Evolutionary conservation across 2,797 vertebrate genomes (phyloP), one percentile per base, ranked within the genome.

Genomic region (Rallus crepitans): DNA sequence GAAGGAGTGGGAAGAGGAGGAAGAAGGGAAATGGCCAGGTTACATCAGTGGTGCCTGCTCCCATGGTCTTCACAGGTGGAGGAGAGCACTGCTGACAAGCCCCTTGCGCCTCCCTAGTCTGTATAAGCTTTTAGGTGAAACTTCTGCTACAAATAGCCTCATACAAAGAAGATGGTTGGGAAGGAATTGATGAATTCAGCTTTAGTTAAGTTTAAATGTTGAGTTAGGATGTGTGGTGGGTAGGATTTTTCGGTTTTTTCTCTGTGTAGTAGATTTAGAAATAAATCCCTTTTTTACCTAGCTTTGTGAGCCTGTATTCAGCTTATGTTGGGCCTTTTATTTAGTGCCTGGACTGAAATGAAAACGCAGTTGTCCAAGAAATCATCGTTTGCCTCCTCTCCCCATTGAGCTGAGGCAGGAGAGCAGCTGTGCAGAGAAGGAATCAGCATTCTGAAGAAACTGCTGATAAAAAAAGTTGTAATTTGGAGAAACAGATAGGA

Each of bases 401-500:
- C 15, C 21, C 9, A 19, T n/a, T 82, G 35, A 53, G 45, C n/a
- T 78, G 86, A 81, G 84, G 72, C 52, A 76, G 85, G 55, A 72
- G 81, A 81, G 77, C 27, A 77, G 27, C 87, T 95, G 80, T 91
- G 76, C 73, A 39, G 77, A 76, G 75, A 53, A 75, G 48, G 64
- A 95, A 76, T 27, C 8, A 2, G 66, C 55, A 75, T 94, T 93
- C 78, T 56, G 55, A 65, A 92, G 63, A 93, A 95, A 72, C 27
- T 80, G n/a, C 20, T 48, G 91, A 87, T 27, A 37, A 52, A 78
- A 92, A 90, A 92, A 75, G 21, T 45, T 92, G n/a, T 37, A 33
- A 25, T 89, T 95, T 92, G 72, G 45, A 85, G 76, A 84, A 93
- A 52, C 28, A 89, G 59, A 47, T 89, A 4, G 82, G 52, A 83